Conservation (phyloP, 2,797 vertebrate genomes). For the Platalea minor region DNA sequence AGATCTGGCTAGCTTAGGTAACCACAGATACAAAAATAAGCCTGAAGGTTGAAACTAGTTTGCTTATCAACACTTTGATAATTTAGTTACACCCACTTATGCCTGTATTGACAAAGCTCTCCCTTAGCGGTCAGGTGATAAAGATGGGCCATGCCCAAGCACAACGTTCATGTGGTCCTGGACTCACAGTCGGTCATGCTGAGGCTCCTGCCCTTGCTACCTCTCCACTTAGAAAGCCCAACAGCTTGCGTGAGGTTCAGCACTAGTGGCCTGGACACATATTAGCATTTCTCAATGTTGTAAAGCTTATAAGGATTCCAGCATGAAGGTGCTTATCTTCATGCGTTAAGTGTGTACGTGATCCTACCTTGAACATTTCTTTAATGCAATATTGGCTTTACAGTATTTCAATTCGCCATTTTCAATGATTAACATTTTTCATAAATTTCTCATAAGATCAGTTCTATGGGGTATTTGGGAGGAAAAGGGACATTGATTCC, state of each 20-base stretch:
- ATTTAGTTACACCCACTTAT: not conserved
- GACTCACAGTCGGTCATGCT: accelerated
- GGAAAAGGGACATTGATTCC: not conserved
- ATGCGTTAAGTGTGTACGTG: not conserved
- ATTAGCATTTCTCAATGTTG: not conserved
- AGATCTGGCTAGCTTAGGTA: not conserved
- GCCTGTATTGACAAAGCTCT: not conserved
- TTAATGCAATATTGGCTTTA: not conserved
- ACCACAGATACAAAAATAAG: not conserved
- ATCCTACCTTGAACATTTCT: not conserved
- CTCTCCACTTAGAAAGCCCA: not conserved
- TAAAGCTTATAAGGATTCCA: not conserved
- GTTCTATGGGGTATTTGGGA: not conserved
- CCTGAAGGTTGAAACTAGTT: not conserved
- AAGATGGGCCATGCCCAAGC: not conserved
- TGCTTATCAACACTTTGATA: not conserved
- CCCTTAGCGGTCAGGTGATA: not conserved
- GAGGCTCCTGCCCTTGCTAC: not conserved
- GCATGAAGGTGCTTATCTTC: not conserved
- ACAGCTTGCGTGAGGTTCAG: not conserved
- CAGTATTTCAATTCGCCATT: not conserved
- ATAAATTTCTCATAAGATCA: not conserved
- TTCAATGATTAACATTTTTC: not conserved
- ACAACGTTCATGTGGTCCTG: not conserved
- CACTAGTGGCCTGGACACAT: too few species aligned